Base-by-base conservation (phyloP, 2,797 vertebrate genomes). In the Melanogrammus aeglefinus region DNA sequence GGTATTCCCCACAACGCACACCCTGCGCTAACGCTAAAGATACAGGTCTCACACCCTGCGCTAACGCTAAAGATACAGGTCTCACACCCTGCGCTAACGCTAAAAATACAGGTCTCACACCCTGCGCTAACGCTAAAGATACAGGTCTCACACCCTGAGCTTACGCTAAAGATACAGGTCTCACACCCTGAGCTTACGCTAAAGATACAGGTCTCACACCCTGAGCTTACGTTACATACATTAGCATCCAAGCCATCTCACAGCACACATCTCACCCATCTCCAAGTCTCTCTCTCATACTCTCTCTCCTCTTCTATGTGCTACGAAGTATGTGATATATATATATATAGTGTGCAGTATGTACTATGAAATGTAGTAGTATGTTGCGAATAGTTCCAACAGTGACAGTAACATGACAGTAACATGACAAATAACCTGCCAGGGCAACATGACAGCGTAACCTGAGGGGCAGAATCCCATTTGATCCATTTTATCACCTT, bases 291-390 rank as follows among this genome's bases (percentile, higher is more conserved):
- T 70, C 74, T 73, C 29, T 75, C 27, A 82, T 92, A 82, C 90
- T 91, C 86, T 91, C 88, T 90, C 88, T 87, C 83, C 90, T 35
- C 33, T 69, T 14, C 33, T n/a, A 24, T 63, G 63, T 66, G 2
- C 63, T 66, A 66, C n/a, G 24, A 27, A 51, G 51, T 63, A 63
- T 63, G 51, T 63, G 2, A n/a, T n/a, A 16, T 51, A 16, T 51
- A n/a, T n/a, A 16, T 51, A 16, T 51, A 51, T 21, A 21, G 47
- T 51, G 16, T 51, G 47, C 6, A 21, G 18, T 9, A 63, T 63
- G 51, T 63, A 63, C 51, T 63, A 63, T 63, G 51, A n/a, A 24
- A 63, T 63, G 51, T 63, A 63, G 63, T 66, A 27, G 63, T 27
- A 27, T 66, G 24, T 66, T 66, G 63, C 9, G 57, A 63, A 63